Conservation (phyloP, 2,888 invertebrate species). For the Macrosoma leucophasiata region DNA sequence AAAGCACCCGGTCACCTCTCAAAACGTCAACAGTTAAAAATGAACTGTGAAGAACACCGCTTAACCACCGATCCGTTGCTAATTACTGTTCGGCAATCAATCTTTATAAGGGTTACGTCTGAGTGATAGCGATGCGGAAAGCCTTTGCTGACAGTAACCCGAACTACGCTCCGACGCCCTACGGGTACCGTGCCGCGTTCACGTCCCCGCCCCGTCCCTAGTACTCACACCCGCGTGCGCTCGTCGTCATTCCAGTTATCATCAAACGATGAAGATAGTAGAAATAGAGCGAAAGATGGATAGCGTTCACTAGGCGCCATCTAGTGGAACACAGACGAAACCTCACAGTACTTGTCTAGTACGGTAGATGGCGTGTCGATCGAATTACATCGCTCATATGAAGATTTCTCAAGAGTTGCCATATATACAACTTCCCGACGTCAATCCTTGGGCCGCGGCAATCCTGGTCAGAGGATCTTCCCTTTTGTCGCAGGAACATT, state of each 20-base stretch:
- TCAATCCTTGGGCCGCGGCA: too few relatives aligned
- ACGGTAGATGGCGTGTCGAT: too few relatives aligned
- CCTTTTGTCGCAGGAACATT: too few relatives aligned
- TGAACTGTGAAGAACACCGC: slow-evolving; percentile 39
- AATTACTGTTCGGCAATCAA: slow-evolving; percentile 48
- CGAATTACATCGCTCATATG: too few relatives aligned
- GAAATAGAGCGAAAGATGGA: neutral
- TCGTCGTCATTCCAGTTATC: neutral
- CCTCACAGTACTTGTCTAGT: too few relatives aligned
- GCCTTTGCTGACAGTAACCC: too few relatives aligned
- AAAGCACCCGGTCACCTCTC: slow-evolving; percentile 10
- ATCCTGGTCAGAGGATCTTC: too few relatives aligned
- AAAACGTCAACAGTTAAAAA: slow-evolving; percentile 51
- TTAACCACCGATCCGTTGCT: slow-evolving; percentile 43
- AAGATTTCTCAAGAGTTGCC: too few relatives aligned
- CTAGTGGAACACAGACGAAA: too few relatives aligned
- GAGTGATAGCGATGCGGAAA: too few relatives aligned
- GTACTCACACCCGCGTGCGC: neutral
- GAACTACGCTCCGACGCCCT: slow-evolving; percentile 19
- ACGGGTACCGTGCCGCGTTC: slow-evolving; percentile 9
- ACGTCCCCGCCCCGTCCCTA: neutral
- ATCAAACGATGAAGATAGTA: neutral
- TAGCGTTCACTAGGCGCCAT: too few relatives aligned
- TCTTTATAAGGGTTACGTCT: slow-evolving; percentile 42
- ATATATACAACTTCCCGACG: too few relatives aligned